These are phyloP conservation scores for Chanos chanos DNA, from an alignment of 2,797 vertebrate species.

Conservation along the genomic window DNA sequence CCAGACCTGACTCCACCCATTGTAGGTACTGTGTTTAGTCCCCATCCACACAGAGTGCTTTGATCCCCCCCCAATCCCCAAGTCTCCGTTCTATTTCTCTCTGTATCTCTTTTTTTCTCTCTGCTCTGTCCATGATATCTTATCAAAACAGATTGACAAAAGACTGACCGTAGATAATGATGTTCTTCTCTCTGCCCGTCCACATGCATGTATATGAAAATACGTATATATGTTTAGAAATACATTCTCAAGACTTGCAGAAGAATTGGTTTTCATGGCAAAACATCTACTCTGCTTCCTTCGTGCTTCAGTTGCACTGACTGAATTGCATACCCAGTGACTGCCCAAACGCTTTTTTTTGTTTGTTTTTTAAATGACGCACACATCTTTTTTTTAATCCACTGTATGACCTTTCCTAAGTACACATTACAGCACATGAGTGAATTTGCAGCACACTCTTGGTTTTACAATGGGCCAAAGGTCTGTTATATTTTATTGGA, in stretches of 20 bases:
- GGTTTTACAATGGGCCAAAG: background rate
- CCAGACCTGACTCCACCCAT: conserved; percentile 81
- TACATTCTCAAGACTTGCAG: too few relatives aligned
- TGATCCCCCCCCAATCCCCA: conserved; percentile 2
- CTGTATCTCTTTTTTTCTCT: background rate
- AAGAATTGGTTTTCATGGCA: background rate
- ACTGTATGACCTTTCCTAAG: too few relatives aligned
- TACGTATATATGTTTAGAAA: too few relatives aligned
- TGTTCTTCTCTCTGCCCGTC: too few relatives aligned
- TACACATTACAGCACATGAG: too few relatives aligned
- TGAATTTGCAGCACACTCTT: background rate
- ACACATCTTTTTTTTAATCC: too few relatives aligned
- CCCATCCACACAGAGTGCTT: background rate
- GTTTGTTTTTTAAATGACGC: background rate
- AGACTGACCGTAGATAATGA: too few relatives aligned
- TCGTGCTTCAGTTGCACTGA: background rate
- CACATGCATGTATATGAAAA: too few relatives aligned
- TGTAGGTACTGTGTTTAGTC: conserved; percentile 79
- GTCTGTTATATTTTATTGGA: too few relatives aligned
- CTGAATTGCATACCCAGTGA: background rate
- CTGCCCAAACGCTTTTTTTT: background rate
- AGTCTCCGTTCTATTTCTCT: conserved; percentile 2
- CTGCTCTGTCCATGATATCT: background rate
- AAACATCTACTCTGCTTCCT: background rate
- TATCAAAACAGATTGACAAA: background rate